These are phyloP conservation scores for Phalera bucephala DNA, from an alignment of 2,888 invertebrate species.

Conservation along the genomic window DNA sequence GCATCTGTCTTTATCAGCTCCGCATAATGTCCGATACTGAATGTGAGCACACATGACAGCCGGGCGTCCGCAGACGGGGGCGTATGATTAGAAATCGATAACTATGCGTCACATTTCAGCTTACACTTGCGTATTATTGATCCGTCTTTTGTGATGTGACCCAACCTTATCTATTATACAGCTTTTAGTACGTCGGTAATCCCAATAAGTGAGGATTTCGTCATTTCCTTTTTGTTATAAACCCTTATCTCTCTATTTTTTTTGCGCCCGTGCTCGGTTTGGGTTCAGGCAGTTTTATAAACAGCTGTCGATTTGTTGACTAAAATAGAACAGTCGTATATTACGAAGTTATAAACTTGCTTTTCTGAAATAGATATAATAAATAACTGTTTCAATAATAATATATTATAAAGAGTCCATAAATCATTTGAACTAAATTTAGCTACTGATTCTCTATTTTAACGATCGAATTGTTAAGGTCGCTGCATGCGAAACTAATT, in stretches of 20 bases:
- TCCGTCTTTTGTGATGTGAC: constrained; percentile 58
- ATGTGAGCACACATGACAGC: constrained; percentile 36
- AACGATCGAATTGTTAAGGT: constrained; percentile 11
- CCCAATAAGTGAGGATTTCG: constrained; percentile 69
- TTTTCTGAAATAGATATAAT: too few species aligned
- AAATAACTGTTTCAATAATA: too few species aligned
- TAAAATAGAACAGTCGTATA: constrained; percentile 25
- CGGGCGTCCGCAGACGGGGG: constrained; percentile 44
- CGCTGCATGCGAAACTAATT: too few species aligned
- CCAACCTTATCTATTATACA: constrained; percentile 59
- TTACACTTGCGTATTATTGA: constrained; percentile 59
- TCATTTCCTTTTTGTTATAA: constrained; percentile 40
- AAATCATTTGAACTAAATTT: constrained; percentile 1
- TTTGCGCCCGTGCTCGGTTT: constrained; percentile 31
- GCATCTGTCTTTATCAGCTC: constrained; percentile 21
- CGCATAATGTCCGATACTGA: constrained; percentile 18
- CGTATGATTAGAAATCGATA: constrained; percentile 78
- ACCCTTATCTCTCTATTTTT: constrained; percentile 47
- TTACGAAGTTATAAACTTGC: too few species aligned
- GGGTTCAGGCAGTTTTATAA: constrained; percentile 38
- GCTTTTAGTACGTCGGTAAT: constrained; percentile 66
- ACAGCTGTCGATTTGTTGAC: constrained; percentile 40
- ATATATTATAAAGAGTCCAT: constrained; percentile 1
- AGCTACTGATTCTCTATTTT: constrained; percentile 4
- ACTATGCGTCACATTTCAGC: constrained; percentile 67